Evolutionary conservation across 1,140 invertebrate genomes (phyloP).

Genomic region (Trigoniulus corallinus): DNA sequence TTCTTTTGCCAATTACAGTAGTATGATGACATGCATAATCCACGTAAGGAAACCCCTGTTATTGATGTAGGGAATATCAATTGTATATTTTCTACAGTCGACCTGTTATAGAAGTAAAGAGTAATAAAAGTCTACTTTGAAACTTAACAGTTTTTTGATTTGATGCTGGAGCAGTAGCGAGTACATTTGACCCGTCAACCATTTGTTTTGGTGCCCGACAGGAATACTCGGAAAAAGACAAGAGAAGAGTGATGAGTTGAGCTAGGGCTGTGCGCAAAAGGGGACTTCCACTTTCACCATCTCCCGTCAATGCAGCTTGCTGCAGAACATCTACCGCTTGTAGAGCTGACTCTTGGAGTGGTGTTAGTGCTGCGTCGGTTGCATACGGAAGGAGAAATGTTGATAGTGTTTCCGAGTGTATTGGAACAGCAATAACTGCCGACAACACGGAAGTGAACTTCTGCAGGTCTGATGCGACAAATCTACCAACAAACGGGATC

Average conservation of each 20-base stretch:
- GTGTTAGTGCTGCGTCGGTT: slow-evolving; percentile 54
- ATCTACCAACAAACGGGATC: slow-evolving; percentile 29
- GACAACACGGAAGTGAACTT: slow-evolving; percentile 61
- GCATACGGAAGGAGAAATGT: slow-evolving; percentile 55
- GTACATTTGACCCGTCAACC: neutral
- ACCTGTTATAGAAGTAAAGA: too few species aligned
- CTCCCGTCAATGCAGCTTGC: slow-evolving; percentile 1
- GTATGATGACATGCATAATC: neutral
- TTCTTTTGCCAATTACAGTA: neutral
- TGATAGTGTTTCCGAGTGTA: slow-evolving; percentile 55
- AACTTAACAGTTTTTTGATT: too few species aligned
- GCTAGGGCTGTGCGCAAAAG: neutral
- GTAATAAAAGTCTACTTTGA: too few species aligned
- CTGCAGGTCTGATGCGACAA: slow-evolving; percentile 54
- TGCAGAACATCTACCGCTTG: slow-evolving; percentile 62
- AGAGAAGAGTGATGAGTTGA: neutral
- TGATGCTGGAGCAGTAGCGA: too few species aligned
- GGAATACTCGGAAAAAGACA: neutral
- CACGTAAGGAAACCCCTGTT: too few species aligned
- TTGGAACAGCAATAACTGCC: slow-evolving; percentile 58
- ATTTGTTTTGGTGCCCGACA: neutral
- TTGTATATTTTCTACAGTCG: too few species aligned
- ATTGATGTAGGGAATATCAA: too few species aligned
- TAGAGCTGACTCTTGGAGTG: slow-evolving; percentile 65
- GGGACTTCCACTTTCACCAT: neutral